Evolutionary conservation across 2,797 vertebrate genomes (phyloP).

Genomic region (Amphiprion clarkii): DNA sequence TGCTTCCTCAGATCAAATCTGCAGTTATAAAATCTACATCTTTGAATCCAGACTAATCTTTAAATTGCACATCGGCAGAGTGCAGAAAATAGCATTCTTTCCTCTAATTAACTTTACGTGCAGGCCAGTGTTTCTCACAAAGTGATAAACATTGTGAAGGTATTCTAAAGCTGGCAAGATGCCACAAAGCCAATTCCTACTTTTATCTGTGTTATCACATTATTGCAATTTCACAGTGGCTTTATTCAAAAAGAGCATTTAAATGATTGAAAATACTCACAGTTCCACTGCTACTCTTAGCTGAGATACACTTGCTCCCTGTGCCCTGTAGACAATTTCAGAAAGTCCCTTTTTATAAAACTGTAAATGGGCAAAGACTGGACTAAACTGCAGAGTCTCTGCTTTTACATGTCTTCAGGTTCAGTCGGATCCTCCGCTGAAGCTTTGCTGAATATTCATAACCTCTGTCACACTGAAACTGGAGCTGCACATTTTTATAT

Average conservation of each 20-base stretch:
- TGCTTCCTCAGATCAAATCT: neutral
- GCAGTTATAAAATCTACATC: neutral
- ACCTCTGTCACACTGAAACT: neutral
- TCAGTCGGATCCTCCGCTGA: slow-evolving; percentile 18
- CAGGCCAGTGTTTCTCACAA: slow-evolving; percentile 18
- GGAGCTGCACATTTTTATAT: slow-evolving; percentile 28
- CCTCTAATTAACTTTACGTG: slow-evolving; percentile 5
- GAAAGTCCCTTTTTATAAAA: slow-evolving; percentile 7
- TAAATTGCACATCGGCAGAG: slow-evolving; percentile 5
- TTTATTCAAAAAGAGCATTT: slow-evolving; percentile 22
- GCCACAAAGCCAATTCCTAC: slow-evolving; percentile 16
- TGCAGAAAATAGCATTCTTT: slow-evolving; percentile 20
- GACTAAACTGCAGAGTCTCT: slow-evolving; percentile 17
- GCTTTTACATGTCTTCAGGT: slow-evolving; percentile 19
- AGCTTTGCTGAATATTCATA: slow-evolving; percentile 24
- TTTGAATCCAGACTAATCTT: slow-evolving; percentile 17
- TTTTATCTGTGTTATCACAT: slow-evolving; percentile 19
- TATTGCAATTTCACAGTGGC: neutral
- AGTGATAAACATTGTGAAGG: slow-evolving; percentile 10
- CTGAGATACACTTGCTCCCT: neutral
- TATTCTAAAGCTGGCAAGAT: slow-evolving; percentile 1
- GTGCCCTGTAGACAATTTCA: slow-evolving; percentile 3
- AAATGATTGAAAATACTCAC: neutral
- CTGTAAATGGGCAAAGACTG: slow-evolving; percentile 17
- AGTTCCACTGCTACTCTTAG: neutral